These are phyloP conservation scores for Elephantulus edwardii DNA, from an alignment of 2,113 vertebrate species.

Conservation along the genomic window DNA sequence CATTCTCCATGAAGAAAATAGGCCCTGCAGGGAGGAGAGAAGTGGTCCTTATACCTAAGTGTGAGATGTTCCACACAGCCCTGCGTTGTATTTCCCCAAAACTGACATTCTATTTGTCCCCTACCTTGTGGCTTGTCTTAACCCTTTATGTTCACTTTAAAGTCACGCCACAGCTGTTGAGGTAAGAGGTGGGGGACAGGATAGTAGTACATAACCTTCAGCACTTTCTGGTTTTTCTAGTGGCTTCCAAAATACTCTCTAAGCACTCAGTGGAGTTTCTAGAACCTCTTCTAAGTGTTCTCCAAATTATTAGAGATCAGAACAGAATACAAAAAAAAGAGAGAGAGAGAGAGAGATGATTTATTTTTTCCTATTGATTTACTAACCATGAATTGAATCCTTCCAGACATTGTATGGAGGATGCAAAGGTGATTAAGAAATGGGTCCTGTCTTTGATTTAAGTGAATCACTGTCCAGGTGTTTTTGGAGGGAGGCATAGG, in stretches of 20 bases:
- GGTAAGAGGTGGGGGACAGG: fast-evolving
- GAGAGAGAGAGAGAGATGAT: no score
- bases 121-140: background rate
- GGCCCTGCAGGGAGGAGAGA: background rate
- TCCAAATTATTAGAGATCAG: conserved; percentile 10
- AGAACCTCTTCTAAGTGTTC: conserved; percentile 31
- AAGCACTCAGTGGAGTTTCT: background rate
- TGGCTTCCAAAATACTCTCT: background rate
- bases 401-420: background rate
- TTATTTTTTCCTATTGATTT: background rate
- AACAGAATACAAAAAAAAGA: conserved; percentile 35
- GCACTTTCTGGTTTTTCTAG: conserved; percentile 20
- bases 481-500: background rate
- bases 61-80: background rate
- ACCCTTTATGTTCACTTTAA: background rate
- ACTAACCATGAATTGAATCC: background rate
- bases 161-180: background rate
- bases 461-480: background rate
- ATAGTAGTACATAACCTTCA: background rate
- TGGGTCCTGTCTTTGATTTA: background rate
- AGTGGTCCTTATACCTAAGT: background rate
- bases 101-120: background rate
- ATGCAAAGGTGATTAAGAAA: background rate
- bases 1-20: background rate
- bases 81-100: background rate